phyloP scores from a whole-genome alignment of 2,113 vertebrate genomes.

The Alexandromys fortis region DNA sequence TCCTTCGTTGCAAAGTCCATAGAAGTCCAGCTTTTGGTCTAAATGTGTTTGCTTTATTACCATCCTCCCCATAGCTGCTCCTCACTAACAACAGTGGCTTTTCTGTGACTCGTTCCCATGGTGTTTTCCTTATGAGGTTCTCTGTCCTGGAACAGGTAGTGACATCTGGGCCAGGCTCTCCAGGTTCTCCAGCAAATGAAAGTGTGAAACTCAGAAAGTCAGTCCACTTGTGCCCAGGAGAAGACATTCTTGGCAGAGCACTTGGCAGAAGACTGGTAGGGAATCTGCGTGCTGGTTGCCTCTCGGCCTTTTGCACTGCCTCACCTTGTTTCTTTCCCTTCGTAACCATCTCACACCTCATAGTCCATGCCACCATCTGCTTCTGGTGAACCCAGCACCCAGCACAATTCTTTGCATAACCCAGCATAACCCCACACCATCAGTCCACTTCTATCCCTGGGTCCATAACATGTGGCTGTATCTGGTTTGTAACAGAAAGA shows the following conservation, averaged over 20 bases:
- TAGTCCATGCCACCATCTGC: neutral
- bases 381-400: neutral
- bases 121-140: neutral
- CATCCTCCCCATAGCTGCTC: neutral
- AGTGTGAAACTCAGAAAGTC: neutral
- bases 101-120: neutral
- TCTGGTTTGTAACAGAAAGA: neutral
- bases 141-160: neutral
- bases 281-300: neutral
- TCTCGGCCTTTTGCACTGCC: neutral
- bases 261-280: neutral
- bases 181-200: neutral
- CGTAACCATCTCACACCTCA: neutral
- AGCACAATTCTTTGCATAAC: neutral
- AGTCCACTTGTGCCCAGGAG: neutral
- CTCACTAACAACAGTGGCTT: neutral
- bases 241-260: neutral
- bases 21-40: neutral
- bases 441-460: neutral
- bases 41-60: neutral
- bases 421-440: neutral
- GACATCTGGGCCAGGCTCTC: neutral
- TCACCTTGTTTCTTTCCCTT: neutral
- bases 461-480: too few species aligned
- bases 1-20: slow-evolving; percentile 11